Conservation (phyloP, 2,888 invertebrate species). For the Napeogenes inachia region DNA sequence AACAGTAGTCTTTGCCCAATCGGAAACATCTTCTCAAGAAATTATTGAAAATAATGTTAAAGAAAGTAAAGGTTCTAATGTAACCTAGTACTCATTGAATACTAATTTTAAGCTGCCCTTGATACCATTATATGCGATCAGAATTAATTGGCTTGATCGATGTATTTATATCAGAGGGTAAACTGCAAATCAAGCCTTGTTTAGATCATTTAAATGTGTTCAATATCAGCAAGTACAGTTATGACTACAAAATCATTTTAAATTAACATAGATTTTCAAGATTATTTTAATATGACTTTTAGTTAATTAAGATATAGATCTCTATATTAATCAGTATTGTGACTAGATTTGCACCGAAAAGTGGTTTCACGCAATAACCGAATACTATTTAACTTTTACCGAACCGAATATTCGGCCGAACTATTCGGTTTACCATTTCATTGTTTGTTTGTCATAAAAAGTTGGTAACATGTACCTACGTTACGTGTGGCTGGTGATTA, state of each 20-base stretch:
- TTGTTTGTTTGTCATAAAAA: no score
- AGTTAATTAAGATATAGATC: no score
- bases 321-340: no score
- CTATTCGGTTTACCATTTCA: no score
- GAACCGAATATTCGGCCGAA: no score
- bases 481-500: no score
- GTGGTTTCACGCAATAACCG: no score
- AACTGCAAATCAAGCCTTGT: slow-evolving; percentile 18
- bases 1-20: no score
- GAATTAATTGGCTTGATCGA: slow-evolving; percentile 25
- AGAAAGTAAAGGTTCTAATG: slow-evolving; percentile 17
- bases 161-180: slow-evolving; percentile 17
- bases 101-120: slow-evolving; percentile 22
- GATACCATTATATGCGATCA: slow-evolving; percentile 24
- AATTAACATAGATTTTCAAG: neutral
- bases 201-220: slow-evolving; percentile 16
- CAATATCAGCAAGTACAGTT: neutral
- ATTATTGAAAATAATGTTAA: slow-evolving; percentile 6
- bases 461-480: no score
- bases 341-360: no score
- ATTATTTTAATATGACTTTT: no score
- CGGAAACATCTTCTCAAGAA: neutral
- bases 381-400: no score
- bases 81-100: slow-evolving; percentile 14
- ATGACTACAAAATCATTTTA: neutral